Base-by-base conservation (phyloP, 2,113 vertebrate species). In the Shinisaurus crocodilurus region DNA sequence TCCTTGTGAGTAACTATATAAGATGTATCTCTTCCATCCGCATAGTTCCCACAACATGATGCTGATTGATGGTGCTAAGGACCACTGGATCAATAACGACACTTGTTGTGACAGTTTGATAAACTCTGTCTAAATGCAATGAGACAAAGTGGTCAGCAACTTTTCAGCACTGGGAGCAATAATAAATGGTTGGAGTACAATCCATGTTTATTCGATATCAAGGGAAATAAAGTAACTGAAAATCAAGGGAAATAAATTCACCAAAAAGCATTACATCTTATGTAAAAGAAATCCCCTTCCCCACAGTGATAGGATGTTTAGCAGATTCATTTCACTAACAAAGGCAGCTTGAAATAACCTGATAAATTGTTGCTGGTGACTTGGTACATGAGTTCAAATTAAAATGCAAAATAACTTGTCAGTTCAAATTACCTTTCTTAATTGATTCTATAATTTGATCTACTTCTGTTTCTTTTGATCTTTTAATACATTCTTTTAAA, bases 401-500 rank as follows among this genome's bases (percentile, higher is more conserved):
- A 70, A 91, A 88, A 83, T 84, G n/a, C 60, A 82, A 87, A 91
- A 1, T 60, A 88, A 37, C 3, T 63, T 89, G 18, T 77, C 92
- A 88, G 65, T 93, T 94, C 25, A 84, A 29, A 89, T 88, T 37
- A 54, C 48, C 9, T 87, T 75, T 82, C 43, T n/a, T 87, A 87
- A 87, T 87, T 85, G 57, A 63, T 92, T 34, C 77, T 80, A 82
- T 70, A 48, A 43, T 87, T 74, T 87, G 29, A n/a, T 18, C 50
- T 43, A 87, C 48, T 87, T 65, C 12, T 85, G 40, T 91, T 91
- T 89, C 27, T 50, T 69, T 20, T 25, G 23, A 5, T 89, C 92
- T 90, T 25, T 25, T 85, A 81, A 48, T 76, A 16, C 5, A 29
- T 37, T 90, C 10, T 90, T 91, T 94, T 84, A 90, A 91, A 88